Percentiles rank a stretch among this genome's conserved stretches.
phyloP scores from a whole-genome alignment of 1,140 invertebrate species.

The Mylabris phalerata region DNA sequence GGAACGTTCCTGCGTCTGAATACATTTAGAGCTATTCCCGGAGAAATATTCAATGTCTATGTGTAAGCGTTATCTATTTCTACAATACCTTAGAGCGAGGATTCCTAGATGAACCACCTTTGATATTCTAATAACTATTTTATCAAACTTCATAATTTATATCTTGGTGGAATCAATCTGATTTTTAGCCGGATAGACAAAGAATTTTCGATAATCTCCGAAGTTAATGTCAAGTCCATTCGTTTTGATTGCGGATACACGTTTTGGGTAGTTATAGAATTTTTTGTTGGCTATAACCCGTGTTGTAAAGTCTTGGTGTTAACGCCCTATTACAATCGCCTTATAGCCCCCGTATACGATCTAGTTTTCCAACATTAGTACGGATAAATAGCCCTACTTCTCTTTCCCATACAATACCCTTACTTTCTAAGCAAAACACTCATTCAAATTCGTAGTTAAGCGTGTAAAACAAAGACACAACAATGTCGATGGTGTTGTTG shows the following conservation, averaged over 20 bases:
- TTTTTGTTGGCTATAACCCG: too few species aligned
- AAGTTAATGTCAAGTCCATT: too few species aligned
- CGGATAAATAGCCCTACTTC: too few species aligned
- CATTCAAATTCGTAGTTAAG: not conserved
- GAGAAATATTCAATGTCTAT: too few species aligned
- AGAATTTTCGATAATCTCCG: not conserved
- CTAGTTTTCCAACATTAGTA: too few species aligned
- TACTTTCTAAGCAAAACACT: slow-evolving; percentile 28
- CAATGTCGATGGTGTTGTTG: slow-evolving; percentile 9
- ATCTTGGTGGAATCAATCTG: slow-evolving; percentile 10
- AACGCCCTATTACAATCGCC: slow-evolving; percentile 18
- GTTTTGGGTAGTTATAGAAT: too few species aligned
- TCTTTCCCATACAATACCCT: slow-evolving; percentile 5
- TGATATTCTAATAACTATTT: slow-evolving; percentile 38
- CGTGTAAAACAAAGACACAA: slow-evolving; percentile 35
- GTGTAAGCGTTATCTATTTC: slow-evolving; percentile 19
- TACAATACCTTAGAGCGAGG: slow-evolving; percentile 31
- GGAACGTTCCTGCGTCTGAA: slow-evolving; percentile 30
- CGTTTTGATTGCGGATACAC: too few species aligned
- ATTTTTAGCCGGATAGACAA: too few species aligned
- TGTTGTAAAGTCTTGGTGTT: slow-evolving; percentile 10
- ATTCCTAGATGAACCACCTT: slow-evolving; percentile 37
- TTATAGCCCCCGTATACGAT: slow-evolving; percentile 9
- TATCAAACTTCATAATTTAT: slow-evolving; percentile 35
- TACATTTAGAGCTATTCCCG: slow-evolving; percentile 32